Evolutionary conservation across 2,888 invertebrate genomes (phyloP).

Genomic region (Cacoxenus indagator): DNA sequence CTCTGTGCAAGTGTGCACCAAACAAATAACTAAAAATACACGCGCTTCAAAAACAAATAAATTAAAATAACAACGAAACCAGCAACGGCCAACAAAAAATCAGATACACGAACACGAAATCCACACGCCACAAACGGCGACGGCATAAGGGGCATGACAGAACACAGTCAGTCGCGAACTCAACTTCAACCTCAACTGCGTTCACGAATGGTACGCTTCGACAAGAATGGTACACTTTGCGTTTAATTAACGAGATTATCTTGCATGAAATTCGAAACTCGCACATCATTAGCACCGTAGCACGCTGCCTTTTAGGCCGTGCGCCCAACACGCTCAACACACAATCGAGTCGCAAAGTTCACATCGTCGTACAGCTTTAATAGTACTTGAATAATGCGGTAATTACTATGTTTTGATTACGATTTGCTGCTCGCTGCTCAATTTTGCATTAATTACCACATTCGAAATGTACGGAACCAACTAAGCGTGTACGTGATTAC

Average conservation of each 20-base stretch:
- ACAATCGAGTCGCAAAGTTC: no score
- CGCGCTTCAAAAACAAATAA: not conserved
- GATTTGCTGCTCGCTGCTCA: not conserved
- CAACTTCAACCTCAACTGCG: no score
- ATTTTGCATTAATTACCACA: conserved; percentile 9
- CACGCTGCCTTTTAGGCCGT: not conserved
- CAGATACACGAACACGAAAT: no score
- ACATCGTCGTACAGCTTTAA: no score
- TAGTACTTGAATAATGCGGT: not conserved
- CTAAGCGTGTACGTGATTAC: not conserved
- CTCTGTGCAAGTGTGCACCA: not conserved
- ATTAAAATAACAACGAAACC: no score
- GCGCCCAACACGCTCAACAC: not conserved
- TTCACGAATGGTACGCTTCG: no score
- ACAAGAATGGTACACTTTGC: no score
- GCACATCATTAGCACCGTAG: not conserved
- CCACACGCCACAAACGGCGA: no score
- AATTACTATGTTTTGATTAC: conserved; percentile 16
- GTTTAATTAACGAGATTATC: conserved; percentile 12
- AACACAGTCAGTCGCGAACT: no score
- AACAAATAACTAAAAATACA: not conserved
- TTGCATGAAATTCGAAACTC: conserved; percentile 13
- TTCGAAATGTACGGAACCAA: not conserved
- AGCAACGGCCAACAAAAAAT: no score
- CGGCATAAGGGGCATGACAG: no score